Evolutionary conservation across 1,140 invertebrate genomes (phyloP), one percentile per base, ranked within the genome.

Genomic region (Batillaria attramentaria): DNA sequence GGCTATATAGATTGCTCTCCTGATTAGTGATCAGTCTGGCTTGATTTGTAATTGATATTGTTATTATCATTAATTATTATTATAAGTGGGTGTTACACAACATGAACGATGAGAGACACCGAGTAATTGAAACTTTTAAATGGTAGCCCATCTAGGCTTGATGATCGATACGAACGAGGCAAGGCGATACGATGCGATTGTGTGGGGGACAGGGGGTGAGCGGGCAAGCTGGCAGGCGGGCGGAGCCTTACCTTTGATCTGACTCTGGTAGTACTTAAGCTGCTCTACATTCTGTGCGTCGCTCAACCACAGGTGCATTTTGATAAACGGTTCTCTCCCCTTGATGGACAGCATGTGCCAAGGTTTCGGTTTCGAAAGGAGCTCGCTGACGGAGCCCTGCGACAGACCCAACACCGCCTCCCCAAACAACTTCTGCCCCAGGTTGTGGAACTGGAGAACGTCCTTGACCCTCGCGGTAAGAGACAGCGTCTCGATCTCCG

Each of bases 341-440:
- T 99, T 99, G 89, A 99, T 98, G 85, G 97, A 98, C 10, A 99
- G 93, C 97, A 99, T 98, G 88, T 98, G 97, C 98, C 98, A 99
- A 0, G 98, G 98, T 88, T 99, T 99, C 1, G 98, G 98, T 91
- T 99, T 99, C 66, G 97, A 98, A 0, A 99, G 92, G 24, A 99
- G 91, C 91, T 99, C 98, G 87, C 97, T 98, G 0, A 99, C 98
- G 0, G 97, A 99, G 28, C 98, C 98, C 91, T 99, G 98, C 3
- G 97, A 98, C 20, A 99, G 92, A 0, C 97, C 98, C 0, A 99
- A 92, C 37, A 99, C 97, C 0, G 96, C 97, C 92, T 99, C 98
- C 28, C 98, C 98, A 88, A 99, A 99, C 75, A 99, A 96, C 93
- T 99, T 99, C 92, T 99, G 98, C 1, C 98, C 98, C 84, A 99